Percentiles rank a stretch among this genome's conserved stretches.
These are phyloP conservation scores for Cinclus mexicanus DNA, from an alignment of 2,113 vertebrate genomes.

Conservation along the genomic window DNA sequence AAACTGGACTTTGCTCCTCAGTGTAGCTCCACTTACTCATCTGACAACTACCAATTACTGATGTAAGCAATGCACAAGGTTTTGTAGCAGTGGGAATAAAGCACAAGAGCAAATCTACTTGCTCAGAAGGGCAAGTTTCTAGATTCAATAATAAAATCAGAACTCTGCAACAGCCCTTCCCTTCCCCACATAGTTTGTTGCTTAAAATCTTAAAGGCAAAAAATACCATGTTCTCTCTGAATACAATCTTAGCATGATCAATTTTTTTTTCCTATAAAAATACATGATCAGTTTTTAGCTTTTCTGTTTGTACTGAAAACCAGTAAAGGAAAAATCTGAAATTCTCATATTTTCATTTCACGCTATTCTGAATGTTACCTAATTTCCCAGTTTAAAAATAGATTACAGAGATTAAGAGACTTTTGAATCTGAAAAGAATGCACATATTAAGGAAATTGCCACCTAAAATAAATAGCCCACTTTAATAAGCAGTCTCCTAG, in stretches of 20 bases:
- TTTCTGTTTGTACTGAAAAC: slow-evolving; percentile 39
- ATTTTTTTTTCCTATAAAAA: not conserved
- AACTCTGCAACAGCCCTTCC: not conserved
- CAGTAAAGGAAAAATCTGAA: not conserved
- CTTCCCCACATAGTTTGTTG: not conserved
- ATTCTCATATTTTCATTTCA: not conserved
- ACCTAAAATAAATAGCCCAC: not conserved
- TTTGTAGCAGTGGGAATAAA: not conserved
- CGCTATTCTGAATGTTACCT: not conserved
- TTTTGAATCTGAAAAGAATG: not conserved
- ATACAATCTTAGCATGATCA: not conserved
- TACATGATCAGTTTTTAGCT: not conserved
- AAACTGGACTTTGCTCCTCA: not conserved
- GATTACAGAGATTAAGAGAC: not conserved
- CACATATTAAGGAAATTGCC: not conserved
- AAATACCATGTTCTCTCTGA: not conserved
- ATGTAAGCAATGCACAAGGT: not conserved
- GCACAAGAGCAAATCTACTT: not conserved
- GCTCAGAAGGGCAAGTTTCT: not conserved
- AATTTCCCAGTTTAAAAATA: slow-evolving; percentile 40
- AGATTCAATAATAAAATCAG: not conserved
- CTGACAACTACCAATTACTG: not conserved
- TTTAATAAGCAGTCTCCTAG: not conserved
- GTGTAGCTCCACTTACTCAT: not conserved
- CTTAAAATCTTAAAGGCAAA: not conserved